Base-by-base conservation (phyloP, 1,140 invertebrate genomes). In the Monomorium pharaonis region DNA sequence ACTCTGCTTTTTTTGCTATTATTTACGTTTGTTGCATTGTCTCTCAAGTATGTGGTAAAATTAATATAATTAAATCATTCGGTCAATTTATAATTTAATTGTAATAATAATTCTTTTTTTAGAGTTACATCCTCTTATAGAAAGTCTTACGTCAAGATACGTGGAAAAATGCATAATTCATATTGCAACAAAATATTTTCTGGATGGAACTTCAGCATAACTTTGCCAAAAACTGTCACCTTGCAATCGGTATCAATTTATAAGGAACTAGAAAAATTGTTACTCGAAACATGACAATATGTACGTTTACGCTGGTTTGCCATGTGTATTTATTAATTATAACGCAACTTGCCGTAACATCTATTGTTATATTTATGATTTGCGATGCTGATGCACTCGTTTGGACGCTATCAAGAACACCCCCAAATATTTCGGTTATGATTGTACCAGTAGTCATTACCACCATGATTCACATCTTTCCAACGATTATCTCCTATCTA, bases 161-260 rank as follows among this genome's bases (percentile, higher is more conserved):
- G 95, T 27, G 96, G 96, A 65, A 96, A 96, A 10, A 91, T 96
- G 58, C 95, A 96, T 83, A 96, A 96, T 92, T 92, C 96, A 30
- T 96, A 96, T 90, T 96, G 96, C 0, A 95, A 95, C 88, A 97
- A 97, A 94, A 95, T 98, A 88, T 97, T 98, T 93, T 97, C 96
- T 90, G 96, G 96, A 47, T 98, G 97, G 97, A 97, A 98, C 94
- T 97, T 96, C 93, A 96, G 96, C 80, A 96, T 98, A 67, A 96
- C 96, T 2, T 96, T 96, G 2, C 89, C 94, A n/a, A 95, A 96
- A 90, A 96, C 96, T 27, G 97, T 97, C 1, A 93, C 93, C 58
- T 94, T 97, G 56, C 96, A 97, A 88, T 96, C 96, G 1, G 92
- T 93, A 44, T 96, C 95, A 56, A 96, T 97, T 74, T 96, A 95